Evolutionary conservation across 2,797 vertebrate genomes (phyloP).

Genomic region (Sarcophilus harrisii): DNA sequence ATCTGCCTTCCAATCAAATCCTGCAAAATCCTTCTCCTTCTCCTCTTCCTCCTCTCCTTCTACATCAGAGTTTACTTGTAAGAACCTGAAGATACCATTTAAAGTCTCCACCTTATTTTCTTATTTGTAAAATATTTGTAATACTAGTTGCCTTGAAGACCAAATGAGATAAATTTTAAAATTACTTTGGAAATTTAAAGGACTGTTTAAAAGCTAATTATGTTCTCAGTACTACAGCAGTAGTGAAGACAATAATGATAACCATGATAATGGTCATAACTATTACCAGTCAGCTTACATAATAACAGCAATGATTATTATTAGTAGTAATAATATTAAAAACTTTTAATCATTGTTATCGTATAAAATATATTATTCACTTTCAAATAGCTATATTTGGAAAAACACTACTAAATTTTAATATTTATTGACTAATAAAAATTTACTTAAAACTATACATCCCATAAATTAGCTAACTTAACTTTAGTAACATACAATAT

Average conservation of each 20-base stretch:
- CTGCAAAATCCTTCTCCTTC: background rate
- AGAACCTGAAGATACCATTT: background rate
- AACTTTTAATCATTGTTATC: background rate
- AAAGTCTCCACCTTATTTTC: background rate
- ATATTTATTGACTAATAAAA: background rate
- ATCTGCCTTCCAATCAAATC: background rate
- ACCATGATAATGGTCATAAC: background rate
- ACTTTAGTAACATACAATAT: background rate
- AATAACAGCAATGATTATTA: background rate
- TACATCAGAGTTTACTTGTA: background rate
- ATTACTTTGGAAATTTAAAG: too few relatives aligned
- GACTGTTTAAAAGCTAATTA: background rate
- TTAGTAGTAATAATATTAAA: background rate
- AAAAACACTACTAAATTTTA: background rate
- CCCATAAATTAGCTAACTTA: background rate
- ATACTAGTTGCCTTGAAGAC: background rate
- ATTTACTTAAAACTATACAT: background rate
- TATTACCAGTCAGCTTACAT: background rate
- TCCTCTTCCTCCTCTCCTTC: background rate
- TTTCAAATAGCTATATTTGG: background rate
- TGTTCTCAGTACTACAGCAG: background rate
- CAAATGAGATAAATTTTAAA: background rate
- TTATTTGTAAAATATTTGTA: background rate
- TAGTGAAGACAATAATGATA: background rate
- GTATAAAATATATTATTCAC: background rate